These are phyloP conservation scores for Crotalus helleri DNA, from an alignment of 2,113 vertebrate species.

Conservation along the genomic window DNA sequence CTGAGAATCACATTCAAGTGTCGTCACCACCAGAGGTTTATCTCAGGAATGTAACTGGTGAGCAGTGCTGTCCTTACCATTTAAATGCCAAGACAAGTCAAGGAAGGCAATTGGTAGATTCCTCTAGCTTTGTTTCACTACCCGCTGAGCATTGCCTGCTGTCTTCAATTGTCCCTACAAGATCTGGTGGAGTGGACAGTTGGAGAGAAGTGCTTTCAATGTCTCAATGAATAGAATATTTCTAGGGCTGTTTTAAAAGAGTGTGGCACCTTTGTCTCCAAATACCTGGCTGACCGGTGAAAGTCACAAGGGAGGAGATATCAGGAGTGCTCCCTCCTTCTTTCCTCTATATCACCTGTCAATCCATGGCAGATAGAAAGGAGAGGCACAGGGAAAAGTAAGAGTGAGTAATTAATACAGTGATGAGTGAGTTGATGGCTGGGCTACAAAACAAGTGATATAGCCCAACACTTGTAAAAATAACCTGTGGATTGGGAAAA, in stretches of 20 bases:
- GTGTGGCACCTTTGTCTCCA: not conserved
- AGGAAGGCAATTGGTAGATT: not conserved
- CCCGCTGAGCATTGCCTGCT: not conserved
- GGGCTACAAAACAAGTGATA: not conserved
- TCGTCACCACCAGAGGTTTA: not conserved
- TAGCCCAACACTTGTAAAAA: too few species aligned
- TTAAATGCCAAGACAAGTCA: not conserved
- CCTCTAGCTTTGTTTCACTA: not conserved
- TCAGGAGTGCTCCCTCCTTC: not conserved
- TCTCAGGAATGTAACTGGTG: not conserved
- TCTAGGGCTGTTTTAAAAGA: not conserved
- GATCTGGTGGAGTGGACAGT: not conserved
- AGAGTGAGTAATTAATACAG: not conserved
- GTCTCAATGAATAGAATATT: not conserved
- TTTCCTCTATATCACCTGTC: not conserved
- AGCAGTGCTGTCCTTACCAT: not conserved
- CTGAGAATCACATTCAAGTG: not conserved
- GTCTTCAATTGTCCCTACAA: not conserved
- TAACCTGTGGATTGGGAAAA: not conserved
- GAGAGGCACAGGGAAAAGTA: not conserved
- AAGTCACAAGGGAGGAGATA: not conserved
- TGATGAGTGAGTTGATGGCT: not conserved
- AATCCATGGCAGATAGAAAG: not conserved
- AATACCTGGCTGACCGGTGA: not conserved
- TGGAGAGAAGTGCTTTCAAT: not conserved